These are phyloP conservation scores for Pterocles gutturalis DNA, from an alignment of 2,113 vertebrate species.

Conservation along the genomic window DNA sequence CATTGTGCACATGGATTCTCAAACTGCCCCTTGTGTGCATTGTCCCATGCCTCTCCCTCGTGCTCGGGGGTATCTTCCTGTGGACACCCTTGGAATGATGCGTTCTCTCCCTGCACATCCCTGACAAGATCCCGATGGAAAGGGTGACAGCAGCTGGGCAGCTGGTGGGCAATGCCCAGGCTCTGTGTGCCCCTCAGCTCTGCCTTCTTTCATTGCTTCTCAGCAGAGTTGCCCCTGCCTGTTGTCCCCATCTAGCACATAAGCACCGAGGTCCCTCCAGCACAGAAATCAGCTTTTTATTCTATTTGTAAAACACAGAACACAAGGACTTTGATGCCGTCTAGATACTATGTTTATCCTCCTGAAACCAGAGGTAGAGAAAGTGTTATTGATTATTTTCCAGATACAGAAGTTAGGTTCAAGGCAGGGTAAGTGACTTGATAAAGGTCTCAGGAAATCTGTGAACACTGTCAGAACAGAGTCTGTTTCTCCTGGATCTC, in stretches of 20 bases:
- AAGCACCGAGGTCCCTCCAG: fast-evolving
- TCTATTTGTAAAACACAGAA: background rate
- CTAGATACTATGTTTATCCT: background rate
- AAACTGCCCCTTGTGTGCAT: background rate
- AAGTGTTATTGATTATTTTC: background rate
- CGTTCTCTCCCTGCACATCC: background rate
- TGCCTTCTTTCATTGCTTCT: background rate
- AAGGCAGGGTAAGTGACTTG: background rate
- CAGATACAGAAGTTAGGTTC: background rate
- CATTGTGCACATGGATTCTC: background rate
- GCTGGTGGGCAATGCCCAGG: background rate
- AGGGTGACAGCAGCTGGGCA: background rate
- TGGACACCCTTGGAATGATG: background rate
- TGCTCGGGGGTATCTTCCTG: conserved; percentile 32
- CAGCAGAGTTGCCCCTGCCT: background rate
- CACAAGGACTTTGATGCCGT: background rate
- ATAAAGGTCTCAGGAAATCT: background rate
- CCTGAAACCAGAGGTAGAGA: background rate
- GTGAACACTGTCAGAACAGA: background rate
- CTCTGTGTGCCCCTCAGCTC: background rate
- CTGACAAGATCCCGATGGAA: background rate
- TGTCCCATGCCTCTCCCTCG: conserved; percentile 29
- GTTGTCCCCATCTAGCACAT: background rate
- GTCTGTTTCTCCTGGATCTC: background rate
- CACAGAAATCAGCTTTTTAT: background rate